Conservation (phyloP, 2,888 invertebrate species). For the Hoplodrina ambigua region DNA sequence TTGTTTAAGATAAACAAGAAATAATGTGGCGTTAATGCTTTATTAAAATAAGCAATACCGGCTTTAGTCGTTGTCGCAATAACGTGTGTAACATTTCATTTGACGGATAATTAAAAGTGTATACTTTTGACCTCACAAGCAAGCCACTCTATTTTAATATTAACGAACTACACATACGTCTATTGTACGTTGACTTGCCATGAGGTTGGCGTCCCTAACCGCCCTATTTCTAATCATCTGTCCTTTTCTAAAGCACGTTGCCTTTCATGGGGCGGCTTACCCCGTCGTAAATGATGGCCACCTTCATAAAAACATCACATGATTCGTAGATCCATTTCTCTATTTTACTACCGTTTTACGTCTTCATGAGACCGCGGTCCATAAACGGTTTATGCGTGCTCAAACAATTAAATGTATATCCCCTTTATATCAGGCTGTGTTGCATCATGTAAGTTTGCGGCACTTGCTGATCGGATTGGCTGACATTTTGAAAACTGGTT, state of each 20-base stretch:
- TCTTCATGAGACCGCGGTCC: constrained; percentile 55
- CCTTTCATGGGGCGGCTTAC: constrained; percentile 66
- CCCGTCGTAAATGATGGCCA: constrained; percentile 69
- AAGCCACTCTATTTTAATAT: constrained; percentile 54
- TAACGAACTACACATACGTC: constrained; percentile 55
- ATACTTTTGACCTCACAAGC: constrained; percentile 37
- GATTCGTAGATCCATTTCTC: constrained; percentile 67
- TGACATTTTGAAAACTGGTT: constrained; percentile 81
- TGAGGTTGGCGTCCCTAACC: constrained; percentile 60
- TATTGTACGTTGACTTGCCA: constrained; percentile 52
- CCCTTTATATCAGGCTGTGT: constrained; percentile 63
- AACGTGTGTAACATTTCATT: constrained; percentile 19
- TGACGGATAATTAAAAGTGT: constrained; percentile 34
- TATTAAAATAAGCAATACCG: constrained; percentile 45
- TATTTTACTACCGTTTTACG: constrained; percentile 67
- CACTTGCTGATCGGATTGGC: constrained; percentile 64
- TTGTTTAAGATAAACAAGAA: background rate
- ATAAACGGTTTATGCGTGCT: constrained; percentile 57
- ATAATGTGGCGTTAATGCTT: constrained; percentile 7
- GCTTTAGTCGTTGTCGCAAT: constrained; percentile 19
- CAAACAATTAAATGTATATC: constrained; percentile 62
- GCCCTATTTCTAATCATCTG: constrained; percentile 65
- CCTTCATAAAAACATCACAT: constrained; percentile 72
- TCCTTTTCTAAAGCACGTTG: constrained; percentile 65
- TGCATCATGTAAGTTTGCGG: constrained; percentile 71